These are phyloP conservation scores for Ctenopoma kingsleyae DNA, from an alignment of 2,797 vertebrate species.

Conservation along the genomic window DNA sequence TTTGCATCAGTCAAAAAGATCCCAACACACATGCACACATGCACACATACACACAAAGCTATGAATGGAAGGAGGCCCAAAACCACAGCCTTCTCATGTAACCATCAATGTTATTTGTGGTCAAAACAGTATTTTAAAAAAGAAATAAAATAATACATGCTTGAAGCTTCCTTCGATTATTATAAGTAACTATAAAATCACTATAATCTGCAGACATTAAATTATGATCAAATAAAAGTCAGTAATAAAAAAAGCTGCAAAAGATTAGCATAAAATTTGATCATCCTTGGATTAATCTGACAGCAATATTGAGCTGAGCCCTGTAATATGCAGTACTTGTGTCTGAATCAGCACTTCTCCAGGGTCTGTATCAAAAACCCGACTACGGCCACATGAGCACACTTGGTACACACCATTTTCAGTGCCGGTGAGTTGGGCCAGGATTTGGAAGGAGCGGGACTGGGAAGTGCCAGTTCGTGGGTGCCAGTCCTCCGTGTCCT, in stretches of 20 bases:
- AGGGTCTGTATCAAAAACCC: neutral
- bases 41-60: conserved; percentile 9
- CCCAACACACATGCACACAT: conserved; percentile 1
- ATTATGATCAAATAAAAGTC: neutral
- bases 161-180: conserved; percentile 19
- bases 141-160: conserved; percentile 16
- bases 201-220: neutral
- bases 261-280: neutral
- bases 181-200: conserved; percentile 2
- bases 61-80: conserved; percentile 7
- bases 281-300: neutral
- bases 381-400: neutral
- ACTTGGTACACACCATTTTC: conserved; percentile 87
- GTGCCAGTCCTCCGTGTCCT: conserved; percentile 98
- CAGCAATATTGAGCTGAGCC: no score
- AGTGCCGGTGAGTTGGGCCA: conserved; percentile 97
- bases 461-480: conserved; percentile 91
- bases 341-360: neutral
- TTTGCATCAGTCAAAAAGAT: conserved; percentile 31
- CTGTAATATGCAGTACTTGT: no score
- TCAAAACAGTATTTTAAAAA: conserved; percentile 28
- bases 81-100: conserved; percentile 41
- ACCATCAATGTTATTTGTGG: conserved; percentile 30
- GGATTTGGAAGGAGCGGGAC: conserved; percentile 96
- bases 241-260: neutral